Evolutionary conservation across 2,888 invertebrate species (phyloP), one percentile per base, ranked within the genome.

Genomic region (Norana najaformis): DNA sequence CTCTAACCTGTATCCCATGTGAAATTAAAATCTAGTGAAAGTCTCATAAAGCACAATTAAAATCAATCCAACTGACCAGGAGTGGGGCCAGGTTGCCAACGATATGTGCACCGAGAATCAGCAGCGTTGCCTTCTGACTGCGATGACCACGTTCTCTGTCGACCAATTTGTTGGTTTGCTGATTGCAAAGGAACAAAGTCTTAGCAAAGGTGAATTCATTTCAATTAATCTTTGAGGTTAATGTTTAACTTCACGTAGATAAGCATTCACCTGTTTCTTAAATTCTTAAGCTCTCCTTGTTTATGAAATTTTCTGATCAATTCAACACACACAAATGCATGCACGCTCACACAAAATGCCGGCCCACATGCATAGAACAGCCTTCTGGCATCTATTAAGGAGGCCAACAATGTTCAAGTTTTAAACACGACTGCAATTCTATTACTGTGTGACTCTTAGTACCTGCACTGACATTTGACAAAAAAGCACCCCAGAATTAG

Each of bases 1-100:
- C 11, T 69, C 69, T 11, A 69, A n/a, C 69, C n/a, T 69, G n/a
- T 16, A 69, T 8, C 2, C 69, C 30, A n/a, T n/a, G n/a, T n/a
- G n/a, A 6, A 23, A 53, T 53, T n/a, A 69, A 69, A 30, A 30
- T 69, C 11, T 69, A n/a, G 30, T n/a, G n/a, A 69, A 23, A n/a
- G 16, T 11, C 30, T n/a, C n/a, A n/a, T n/a, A 69, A 69, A 30
- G 69, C n/a, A n/a, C 30, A 47, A n/a, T 69, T n/a, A 69, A 23
- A 34, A 41, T 0, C 39, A 38, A 37, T 16, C 30, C 39, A 38
- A 91, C 92, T 91, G 92, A 94, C 94, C 92, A 97, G 94, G 4
- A 96, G 94, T 8, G 96, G 95, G 0, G 96, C 96, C 41, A 97
- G 93, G 91, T 96, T 96, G 88, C 96, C 96, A 92, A 95, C 93